Evolutionary conservation across 1,140 invertebrate genomes (phyloP), one percentile per base, ranked within the genome.

Genomic region (Cotesia vestalis): DNA sequence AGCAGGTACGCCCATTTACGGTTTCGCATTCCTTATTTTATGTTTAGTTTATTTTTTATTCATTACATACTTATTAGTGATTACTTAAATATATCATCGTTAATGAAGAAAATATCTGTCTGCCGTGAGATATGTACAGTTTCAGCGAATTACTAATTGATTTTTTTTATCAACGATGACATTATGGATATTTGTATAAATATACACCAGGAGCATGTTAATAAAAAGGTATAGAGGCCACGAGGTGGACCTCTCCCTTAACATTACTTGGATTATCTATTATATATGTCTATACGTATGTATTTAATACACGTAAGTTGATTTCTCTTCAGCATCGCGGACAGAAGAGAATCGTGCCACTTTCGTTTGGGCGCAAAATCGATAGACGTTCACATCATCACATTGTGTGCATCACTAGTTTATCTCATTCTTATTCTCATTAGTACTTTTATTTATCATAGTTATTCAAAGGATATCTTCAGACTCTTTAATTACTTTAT

Each of bases 311-410:
- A 46, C 40, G 40, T 46, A 46, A 67, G 55, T 61, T 67, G 71
- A 72, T 72, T 72, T 72, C 71, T 61, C 64, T 71, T 40, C 70
- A 68, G 53, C 66, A 68, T 59, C 55, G 66, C 68, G 64, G 51
- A 46, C 61, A 67, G 57, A 55, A 55, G 40, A 52, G 69, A 73
- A 76, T 73, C 75, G 75, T 76, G 75, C 75, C 75, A 76, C 72
- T 76, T 76, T 76, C 71, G 74, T 75, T 75, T 75, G 75, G 75
- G 72, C 75, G 72, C 72, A 76, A 76, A 76, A 76, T 76, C 75
- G 75, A 76, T 76, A 73, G 75, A 76, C 69, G 72, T 76, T 59
- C 72, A 76, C 69, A 67, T 53, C 40, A 46, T 46, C 40, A 46
- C 40, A 46, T 46, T 46, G 40, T 46, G 11, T 46, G 40, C 40